A percentile compares a stretch with the other conserved stretches of the same genome.
Evolutionary conservation across 2,113 vertebrate genomes (phyloP).

Genomic region (Cyprinus carpio): DNA sequence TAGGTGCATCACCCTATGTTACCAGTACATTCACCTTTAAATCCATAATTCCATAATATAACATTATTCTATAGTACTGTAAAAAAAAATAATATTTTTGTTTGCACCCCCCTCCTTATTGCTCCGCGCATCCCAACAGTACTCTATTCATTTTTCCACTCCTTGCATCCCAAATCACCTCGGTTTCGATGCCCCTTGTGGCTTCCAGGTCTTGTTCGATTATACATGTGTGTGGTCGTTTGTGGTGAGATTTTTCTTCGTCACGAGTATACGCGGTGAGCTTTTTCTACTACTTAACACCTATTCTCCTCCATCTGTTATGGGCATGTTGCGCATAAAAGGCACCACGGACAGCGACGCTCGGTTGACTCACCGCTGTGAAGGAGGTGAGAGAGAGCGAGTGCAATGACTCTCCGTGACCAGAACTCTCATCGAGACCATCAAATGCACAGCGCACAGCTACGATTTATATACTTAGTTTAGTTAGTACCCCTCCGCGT

Average conservation of each 20-base stretch:
- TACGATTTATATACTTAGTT: not conserved
- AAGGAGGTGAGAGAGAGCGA: constrained; percentile 57
- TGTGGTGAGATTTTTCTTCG: constrained; percentile 43
- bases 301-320: constrained; percentile 32
- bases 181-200: constrained; percentile 49
- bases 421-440: constrained; percentile 38
- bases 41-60: not conserved
- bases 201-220: constrained; percentile 60
- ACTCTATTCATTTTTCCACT: not conserved
- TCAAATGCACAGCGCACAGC: not conserved
- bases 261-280: constrained; percentile 1
- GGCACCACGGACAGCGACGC: constrained; percentile 60
- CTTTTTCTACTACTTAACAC: not conserved
- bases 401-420: constrained; percentile 44
- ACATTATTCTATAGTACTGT: not conserved
- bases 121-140: constrained; percentile 4
- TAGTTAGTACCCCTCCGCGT: not conserved
- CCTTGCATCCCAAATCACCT: not conserved
- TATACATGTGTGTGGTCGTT: constrained; percentile 66
- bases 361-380: constrained; percentile 31
- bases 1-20: not conserved
- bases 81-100: not conserved
- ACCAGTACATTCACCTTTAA: not conserved
- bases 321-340: constrained; percentile 13
- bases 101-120: not conserved